Conservation (phyloP, 2,797 vertebrate genomes). For the Mycteria americana region DNA sequence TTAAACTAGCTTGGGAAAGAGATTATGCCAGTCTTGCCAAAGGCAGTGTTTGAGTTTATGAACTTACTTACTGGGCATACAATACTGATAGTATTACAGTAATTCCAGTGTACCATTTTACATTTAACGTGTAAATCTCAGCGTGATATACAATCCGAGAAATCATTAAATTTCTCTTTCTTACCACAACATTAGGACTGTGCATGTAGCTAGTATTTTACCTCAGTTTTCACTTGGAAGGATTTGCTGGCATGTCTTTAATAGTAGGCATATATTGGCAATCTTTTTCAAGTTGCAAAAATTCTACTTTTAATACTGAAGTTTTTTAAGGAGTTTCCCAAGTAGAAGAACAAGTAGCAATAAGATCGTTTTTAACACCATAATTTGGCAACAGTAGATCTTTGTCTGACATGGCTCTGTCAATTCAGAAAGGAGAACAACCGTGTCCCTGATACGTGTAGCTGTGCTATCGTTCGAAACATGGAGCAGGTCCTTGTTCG, state of each 20-base stretch:
- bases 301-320: not conserved
- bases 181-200: not conserved
- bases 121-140: not conserved
- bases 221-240: not conserved
- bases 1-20: not conserved
- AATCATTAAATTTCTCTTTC: not conserved
- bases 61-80: not conserved
- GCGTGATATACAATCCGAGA: not conserved
- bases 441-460: not conserved
- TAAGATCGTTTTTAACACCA: not conserved
- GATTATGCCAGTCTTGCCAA: not conserved
- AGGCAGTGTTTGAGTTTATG: not conserved
- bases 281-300: not conserved
- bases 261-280: not conserved
- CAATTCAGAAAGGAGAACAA: not conserved
- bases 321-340: not conserved
- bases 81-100: not conserved
- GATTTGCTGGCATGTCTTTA: not conserved
- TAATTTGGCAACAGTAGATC: not conserved
- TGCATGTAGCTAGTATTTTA: not conserved
- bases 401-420: not conserved
- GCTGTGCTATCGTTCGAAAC: not conserved
- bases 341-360: not conserved
- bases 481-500: not conserved
- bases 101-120: not conserved